These are phyloP conservation scores for Notoglanidium macrostoma DNA, from an alignment of 2,797 vertebrate species.

Conservation along the genomic window DNA sequence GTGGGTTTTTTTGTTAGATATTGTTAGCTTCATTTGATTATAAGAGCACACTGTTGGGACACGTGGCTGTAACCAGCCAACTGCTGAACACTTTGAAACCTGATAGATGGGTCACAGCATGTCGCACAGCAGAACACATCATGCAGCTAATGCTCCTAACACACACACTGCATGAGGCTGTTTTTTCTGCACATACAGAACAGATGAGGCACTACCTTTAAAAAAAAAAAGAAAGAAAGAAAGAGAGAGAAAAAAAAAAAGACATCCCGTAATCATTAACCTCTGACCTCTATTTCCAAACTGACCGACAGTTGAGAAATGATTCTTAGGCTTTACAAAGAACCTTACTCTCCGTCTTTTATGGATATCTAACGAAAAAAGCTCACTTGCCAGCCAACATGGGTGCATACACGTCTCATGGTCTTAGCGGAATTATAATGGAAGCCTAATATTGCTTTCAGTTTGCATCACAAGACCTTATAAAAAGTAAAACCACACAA, in stretches of 20 bases:
- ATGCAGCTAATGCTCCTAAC: background rate
- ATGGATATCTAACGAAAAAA: slow-evolving; percentile 50
- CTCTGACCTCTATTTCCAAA: slow-evolving; percentile 44
- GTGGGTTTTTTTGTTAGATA: background rate
- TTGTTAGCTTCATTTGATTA: background rate
- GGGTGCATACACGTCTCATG: slow-evolving; percentile 18
- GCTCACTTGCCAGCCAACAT: slow-evolving; percentile 20
- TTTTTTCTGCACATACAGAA: background rate
- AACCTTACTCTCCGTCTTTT: slow-evolving; percentile 11
- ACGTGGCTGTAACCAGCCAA: background rate
- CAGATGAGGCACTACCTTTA: background rate
- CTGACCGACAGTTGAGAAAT: slow-evolving; percentile 30
- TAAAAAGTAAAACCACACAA: slow-evolving; percentile 4
- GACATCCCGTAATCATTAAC: slow-evolving; percentile 45
- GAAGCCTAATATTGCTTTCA: background rate
- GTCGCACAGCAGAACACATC: background rate
- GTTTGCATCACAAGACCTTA: background rate
- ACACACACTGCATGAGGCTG: background rate
- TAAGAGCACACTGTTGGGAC: slow-evolving; percentile 3
- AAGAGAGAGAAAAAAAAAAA: background rate
- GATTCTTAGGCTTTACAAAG: slow-evolving; percentile 26
- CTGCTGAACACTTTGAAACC: background rate
- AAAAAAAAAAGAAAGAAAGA: background rate
- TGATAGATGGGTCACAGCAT: background rate
- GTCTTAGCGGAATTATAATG: background rate